Evolutionary conservation across 2,888 invertebrate genomes (phyloP).

Genomic region (Amphipyra tragopoginis): DNA sequence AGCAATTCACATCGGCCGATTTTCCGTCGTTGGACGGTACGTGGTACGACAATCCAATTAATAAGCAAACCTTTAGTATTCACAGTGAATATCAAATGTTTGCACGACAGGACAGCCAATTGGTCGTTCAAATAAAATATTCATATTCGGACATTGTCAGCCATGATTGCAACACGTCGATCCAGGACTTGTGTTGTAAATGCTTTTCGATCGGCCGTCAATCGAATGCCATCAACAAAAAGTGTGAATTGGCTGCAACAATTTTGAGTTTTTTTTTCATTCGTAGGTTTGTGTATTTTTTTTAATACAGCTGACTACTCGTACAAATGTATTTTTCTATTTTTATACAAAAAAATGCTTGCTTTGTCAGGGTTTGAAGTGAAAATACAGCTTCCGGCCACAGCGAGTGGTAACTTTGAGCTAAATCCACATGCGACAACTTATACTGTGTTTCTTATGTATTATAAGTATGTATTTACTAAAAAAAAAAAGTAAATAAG

Average conservation of each 20-base stretch:
- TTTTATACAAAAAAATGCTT: no score
- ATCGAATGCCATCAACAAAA: conserved; percentile 27
- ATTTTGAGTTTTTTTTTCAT: conserved; percentile 14
- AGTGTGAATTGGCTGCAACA: conserved; percentile 17
- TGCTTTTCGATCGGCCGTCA: conserved; percentile 42
- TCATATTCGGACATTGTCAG: conserved; percentile 80
- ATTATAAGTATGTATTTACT: no score
- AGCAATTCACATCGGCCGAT: conserved; percentile 82
- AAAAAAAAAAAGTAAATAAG: no score
- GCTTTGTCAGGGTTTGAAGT: no score
- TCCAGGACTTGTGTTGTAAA: conserved; percentile 46
- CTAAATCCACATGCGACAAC: no score
- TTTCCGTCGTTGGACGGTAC: conserved; percentile 73
- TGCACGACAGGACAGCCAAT: conserved; percentile 75
- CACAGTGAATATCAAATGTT: conserved; percentile 86
- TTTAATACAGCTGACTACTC: no score
- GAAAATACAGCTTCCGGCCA: no score
- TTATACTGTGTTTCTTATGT: no score
- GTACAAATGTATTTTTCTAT: no score
- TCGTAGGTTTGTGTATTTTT: neutral
- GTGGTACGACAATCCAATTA: conserved; percentile 85
- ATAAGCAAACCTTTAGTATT: conserved; percentile 86
- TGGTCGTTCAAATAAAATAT: conserved; percentile 84
- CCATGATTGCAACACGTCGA: conserved; percentile 67
- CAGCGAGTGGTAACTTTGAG: no score